Base-by-base conservation (phyloP, 2,113 vertebrate species). In the Triplophysa dalaica region DNA sequence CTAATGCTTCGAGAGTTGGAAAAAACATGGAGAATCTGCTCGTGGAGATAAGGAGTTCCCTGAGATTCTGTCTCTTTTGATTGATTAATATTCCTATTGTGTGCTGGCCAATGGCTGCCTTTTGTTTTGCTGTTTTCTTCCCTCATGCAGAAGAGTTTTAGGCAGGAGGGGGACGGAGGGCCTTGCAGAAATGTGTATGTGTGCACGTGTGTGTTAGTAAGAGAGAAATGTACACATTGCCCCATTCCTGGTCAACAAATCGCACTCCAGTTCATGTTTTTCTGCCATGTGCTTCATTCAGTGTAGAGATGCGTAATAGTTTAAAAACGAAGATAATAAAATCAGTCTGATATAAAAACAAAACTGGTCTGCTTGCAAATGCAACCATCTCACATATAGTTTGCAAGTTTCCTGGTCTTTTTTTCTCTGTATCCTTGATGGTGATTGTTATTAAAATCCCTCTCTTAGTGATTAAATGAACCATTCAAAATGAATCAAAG, bases 71-170 rank as follows among this genome's bases (percentile, higher is more conserved):
- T 74, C 69, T 81, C 66, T 77, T 81, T 68, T 52, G 56, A 79
- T 72, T 69, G 54, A 66, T 77, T 77, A 5, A 29, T 33, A 29
- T 29, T 69, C 52, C 17, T 68, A 43, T 60, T 65, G 45, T 67
- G 65, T 84, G 79, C 48, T 29, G 75, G 70, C 77, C 75, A 81
- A n/a, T 81, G 84, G 48, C 79, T 74, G 75, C 75, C 67, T 77
- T 72, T 79, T 62, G 21, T 64, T 68, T 56, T 33, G 19, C 66
- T 50, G 14, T 64, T 43, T 64, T 21, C 24, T n/a, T 69, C 2
- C 1, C 33, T 73, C 9, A 69, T 29, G 17, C 8, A 81, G 48
- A 76, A 48, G 21, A 65, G 50, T 29, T 82, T n/a, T 19, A 41
- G 58, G 66, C 52, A 48, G 14, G 52, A 64, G 48, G 75, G 22